Conservation (phyloP, 2,797 vertebrate genomes). For the Hylomyscus alleni region DNA sequence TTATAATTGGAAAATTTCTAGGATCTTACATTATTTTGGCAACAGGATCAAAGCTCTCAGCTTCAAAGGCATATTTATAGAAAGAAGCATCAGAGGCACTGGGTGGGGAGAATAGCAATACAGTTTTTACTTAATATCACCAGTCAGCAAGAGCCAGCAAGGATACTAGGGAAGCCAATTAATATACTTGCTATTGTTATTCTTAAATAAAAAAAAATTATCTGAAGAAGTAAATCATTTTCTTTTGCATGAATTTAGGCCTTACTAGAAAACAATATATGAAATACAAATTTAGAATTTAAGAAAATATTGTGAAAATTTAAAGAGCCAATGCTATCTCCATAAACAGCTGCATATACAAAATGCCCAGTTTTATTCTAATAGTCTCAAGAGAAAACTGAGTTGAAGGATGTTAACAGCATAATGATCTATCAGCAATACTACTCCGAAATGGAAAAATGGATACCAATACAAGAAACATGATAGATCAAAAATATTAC, state of each 20-base stretch:
- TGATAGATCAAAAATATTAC: slow-evolving; percentile 55
- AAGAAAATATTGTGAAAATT: slow-evolving; percentile 42
- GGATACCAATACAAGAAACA: background rate
- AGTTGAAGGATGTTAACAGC: slow-evolving; percentile 4
- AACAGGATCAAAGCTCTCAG: slow-evolving; percentile 79
- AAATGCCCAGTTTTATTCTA: slow-evolving; percentile 56
- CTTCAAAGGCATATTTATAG: slow-evolving; percentile 82
- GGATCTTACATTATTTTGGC: slow-evolving; percentile 78
- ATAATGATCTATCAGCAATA: slow-evolving; percentile 29
- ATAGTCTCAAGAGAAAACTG: slow-evolving; percentile 46
- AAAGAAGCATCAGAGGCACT: slow-evolving; percentile 72
- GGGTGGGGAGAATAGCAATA: slow-evolving; percentile 63
- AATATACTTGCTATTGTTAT: slow-evolving; percentile 44
- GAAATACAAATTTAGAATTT: slow-evolving; percentile 58
- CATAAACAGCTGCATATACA: slow-evolving; percentile 23
- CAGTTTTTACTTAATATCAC: slow-evolving; percentile 69
- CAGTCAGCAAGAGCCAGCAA: slow-evolving; percentile 50
- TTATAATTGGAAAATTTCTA: slow-evolving; percentile 82
- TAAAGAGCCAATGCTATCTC: slow-evolving; percentile 42
- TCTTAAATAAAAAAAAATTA: slow-evolving; percentile 47
- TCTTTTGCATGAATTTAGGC: slow-evolving; percentile 16
- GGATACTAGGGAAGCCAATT: slow-evolving; percentile 35
- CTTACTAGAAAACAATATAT: slow-evolving; percentile 55
- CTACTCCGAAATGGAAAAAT: slow-evolving; percentile 21
- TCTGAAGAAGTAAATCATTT: slow-evolving; percentile 48